Percentiles rank a stretch among this genome's conserved stretches.
Evolutionary conservation across 2,888 invertebrate species (phyloP).

Genomic region (Ligdia adustata): DNA sequence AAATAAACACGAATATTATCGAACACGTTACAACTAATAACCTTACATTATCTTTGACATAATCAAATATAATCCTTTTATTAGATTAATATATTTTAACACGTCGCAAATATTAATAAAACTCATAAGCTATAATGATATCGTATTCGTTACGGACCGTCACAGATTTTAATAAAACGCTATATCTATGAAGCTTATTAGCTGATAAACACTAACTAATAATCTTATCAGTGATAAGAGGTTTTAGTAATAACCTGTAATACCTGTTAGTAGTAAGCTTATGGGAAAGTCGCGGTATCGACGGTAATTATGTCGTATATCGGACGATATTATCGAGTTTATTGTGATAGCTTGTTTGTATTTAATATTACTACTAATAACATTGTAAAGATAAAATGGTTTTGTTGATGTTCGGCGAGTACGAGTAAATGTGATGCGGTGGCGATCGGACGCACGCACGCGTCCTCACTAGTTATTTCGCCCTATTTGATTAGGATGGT

Average conservation of each 20-base stretch:
- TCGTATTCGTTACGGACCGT: constrained; percentile 30
- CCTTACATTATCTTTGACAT: constrained; percentile 1
- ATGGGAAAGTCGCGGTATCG: constrained; percentile 11
- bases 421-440: too few species aligned
- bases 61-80: constrained; percentile 13
- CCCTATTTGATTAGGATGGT: too few species aligned
- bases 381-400: constrained; percentile 18
- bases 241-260: constrained; percentile 27
- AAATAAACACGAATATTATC: neutral
- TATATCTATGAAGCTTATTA: constrained; percentile 37
- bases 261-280: constrained; percentile 4
- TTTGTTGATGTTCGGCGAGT: too few species aligned
- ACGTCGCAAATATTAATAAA: constrained; percentile 19
- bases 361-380: constrained; percentile 23
- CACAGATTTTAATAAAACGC: constrained; percentile 41
- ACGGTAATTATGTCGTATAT: constrained; percentile 11
- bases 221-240: constrained; percentile 26
- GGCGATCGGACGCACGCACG: too few species aligned
- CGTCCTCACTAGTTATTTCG: too few species aligned
- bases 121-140: too few species aligned
- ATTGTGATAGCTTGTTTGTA: constrained; percentile 16
- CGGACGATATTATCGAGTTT: neutral
- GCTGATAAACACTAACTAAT: constrained; percentile 31
- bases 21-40: neutral
- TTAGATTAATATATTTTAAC: constrained; percentile 14